Percentiles rank a stretch among this genome's conserved stretches.
Evolutionary conservation across 2,113 vertebrate genomes (phyloP).

Genomic region (Melanostigma gelatinosum): DNA sequence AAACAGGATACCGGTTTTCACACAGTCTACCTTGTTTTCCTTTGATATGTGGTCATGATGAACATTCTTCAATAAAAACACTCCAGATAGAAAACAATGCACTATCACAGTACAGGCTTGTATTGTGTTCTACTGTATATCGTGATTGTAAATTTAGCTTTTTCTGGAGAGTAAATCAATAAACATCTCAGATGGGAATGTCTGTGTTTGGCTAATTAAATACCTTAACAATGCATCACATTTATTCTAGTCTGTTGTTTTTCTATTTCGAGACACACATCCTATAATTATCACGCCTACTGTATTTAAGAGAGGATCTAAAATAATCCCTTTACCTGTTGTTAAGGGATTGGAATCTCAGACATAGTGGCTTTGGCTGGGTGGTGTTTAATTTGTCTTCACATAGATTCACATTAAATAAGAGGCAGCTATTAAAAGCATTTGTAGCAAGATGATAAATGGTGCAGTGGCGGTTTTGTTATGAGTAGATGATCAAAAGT

Average conservation of each 20-base stretch:
- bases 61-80: neutral
- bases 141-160: neutral
- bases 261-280: neutral
- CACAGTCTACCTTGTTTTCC: neutral
- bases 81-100: neutral
- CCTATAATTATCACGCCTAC: neutral
- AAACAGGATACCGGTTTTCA: neutral
- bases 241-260: neutral
- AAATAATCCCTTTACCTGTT: neutral
- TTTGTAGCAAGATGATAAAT: slow-evolving; percentile 79
- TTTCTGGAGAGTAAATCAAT: neutral
- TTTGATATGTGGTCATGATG: neutral
- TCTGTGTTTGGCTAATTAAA: neutral
- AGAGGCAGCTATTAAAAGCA: slow-evolving; percentile 70
- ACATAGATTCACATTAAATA: slow-evolving; percentile 65
- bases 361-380: slow-evolving; percentile 20
- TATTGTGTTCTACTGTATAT: neutral
- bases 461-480: slow-evolving; percentile 65
- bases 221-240: neutral
- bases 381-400: slow-evolving; percentile 67
- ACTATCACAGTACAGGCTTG: neutral
- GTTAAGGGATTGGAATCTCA: neutral
- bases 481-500: slow-evolving; percentile 79
- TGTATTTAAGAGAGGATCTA: neutral
- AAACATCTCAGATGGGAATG: neutral